Conservation (phyloP, 2,797 vertebrate genomes). For the Saxicola maurus region DNA sequence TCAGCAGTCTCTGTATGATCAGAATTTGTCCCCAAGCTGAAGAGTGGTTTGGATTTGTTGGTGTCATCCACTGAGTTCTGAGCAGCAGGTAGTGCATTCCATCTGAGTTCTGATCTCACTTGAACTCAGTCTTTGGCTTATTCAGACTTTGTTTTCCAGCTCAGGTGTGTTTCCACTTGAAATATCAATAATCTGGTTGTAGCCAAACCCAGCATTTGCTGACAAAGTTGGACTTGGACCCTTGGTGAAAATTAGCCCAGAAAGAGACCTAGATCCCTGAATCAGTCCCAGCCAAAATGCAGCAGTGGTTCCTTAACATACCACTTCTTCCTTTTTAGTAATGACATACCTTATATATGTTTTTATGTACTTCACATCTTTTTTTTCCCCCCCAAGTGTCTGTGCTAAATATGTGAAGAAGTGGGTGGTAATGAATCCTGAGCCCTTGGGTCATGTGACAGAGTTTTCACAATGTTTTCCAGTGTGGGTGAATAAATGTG, state of each 20-base stretch:
- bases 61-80: not conserved
- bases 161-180: not conserved
- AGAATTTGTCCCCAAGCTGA: not conserved
- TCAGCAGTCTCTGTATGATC: not conserved
- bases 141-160: not conserved
- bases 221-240: not conserved
- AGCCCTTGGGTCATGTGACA: not conserved
- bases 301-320: not conserved
- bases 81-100: not conserved
- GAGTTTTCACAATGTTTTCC: not conserved
- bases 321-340: not conserved
- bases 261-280: not conserved
- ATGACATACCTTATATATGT: fast-evolving
- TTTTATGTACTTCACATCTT: not conserved
- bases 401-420: not conserved
- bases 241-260: not conserved
- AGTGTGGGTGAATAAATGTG: not conserved
- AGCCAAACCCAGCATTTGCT: not conserved
- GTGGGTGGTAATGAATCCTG: not conserved
- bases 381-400: not conserved
- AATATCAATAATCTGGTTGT: not conserved
- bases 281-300: not conserved
- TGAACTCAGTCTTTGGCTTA: not conserved
- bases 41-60: not conserved
- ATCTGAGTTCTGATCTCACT: not conserved